A percentile compares a stretch with the other conserved stretches of the same genome.
These are phyloP conservation scores for Litoditis marina DNA, from an alignment of 2,888 invertebrate genomes.

Conservation along the genomic window DNA sequence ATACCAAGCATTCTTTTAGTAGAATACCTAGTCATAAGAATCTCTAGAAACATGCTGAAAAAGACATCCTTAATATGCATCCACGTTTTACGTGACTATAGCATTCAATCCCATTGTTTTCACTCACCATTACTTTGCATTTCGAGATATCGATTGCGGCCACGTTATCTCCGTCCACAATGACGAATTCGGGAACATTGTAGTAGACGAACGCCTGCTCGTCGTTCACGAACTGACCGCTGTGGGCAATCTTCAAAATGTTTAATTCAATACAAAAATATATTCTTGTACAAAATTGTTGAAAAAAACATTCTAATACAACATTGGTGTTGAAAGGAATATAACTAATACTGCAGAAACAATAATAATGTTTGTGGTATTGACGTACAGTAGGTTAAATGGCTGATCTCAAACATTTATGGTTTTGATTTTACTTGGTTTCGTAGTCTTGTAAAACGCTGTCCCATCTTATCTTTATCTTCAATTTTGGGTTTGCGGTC, in stretches of 20 bases:
- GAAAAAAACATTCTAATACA: neutral
- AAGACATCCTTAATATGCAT: neutral
- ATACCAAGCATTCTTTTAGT: too few species aligned
- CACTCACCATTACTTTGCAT: constrained; percentile 42
- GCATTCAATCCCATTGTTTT: neutral
- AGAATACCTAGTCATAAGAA: neutral
- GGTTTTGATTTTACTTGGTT: too few species aligned
- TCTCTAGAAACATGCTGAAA: neutral
- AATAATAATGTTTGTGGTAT: too few species aligned
- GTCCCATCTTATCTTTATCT: too few species aligned
- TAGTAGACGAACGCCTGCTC: constrained; percentile 40
- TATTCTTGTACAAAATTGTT: too few species aligned
- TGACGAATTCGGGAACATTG: constrained; percentile 32
- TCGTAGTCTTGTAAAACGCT: too few species aligned
- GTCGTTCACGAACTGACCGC: constrained; percentile 36
- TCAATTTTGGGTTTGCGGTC: too few species aligned
- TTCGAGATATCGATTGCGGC: constrained; percentile 33
- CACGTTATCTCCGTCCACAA: constrained; percentile 27
- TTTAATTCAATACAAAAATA: too few species aligned
- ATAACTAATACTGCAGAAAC: too few species aligned
- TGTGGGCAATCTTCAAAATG: constrained; percentile 32
- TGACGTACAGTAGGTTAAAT: too few species aligned
- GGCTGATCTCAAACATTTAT: too few species aligned
- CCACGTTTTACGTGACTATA: neutral
- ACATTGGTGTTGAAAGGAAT: too few species aligned